These are phyloP conservation scores for Pseudorectes ferrugineus DNA, from an alignment of 2,113 vertebrate species.

Conservation along the genomic window DNA sequence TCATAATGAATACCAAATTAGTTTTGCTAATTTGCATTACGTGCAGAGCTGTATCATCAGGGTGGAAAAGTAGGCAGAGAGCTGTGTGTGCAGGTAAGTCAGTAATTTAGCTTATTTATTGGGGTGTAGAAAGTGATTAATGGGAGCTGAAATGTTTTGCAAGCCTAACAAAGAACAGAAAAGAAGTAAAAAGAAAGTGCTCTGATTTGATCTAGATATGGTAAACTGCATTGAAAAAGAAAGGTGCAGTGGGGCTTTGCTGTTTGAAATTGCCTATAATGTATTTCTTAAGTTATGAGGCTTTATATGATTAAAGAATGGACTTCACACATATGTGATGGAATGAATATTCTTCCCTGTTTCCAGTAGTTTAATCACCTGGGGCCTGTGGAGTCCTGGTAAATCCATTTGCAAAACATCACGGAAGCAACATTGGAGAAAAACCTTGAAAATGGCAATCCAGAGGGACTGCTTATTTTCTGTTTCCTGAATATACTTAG, in stretches of 20 bases:
- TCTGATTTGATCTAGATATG: background rate
- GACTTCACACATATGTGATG: slow-evolving; percentile 31
- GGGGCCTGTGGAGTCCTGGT: slow-evolving; percentile 3
- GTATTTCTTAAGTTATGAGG: slow-evolving; percentile 7
- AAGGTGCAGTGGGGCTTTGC: background rate
- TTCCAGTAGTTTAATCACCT: slow-evolving; percentile 45
- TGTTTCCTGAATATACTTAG: slow-evolving; percentile 10
- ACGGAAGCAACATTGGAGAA: background rate
- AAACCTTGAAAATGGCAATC: background rate
- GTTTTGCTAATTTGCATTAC: slow-evolving; percentile 12
- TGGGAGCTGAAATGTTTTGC: background rate
- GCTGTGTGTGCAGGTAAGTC: background rate
- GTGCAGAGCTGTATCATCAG: background rate
- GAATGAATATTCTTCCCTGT: slow-evolving; percentile 16
- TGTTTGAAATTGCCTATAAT: slow-evolving; percentile 24
- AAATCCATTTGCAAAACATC: slow-evolving; percentile 50
- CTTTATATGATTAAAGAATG: slow-evolving; percentile 37
- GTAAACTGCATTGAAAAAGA: background rate
- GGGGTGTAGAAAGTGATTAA: background rate
- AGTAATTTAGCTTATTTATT: background rate
- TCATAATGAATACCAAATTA: background rate
- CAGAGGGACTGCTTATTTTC: slow-evolving; percentile 25
- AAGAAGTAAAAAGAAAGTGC: background rate
- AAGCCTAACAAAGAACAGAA: background rate
- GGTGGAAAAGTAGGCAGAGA: background rate